Evolutionary conservation across 2,113 vertebrate species (phyloP), one percentile per base, ranked within the genome.

Genomic region (Laterallus jamaicensis): DNA sequence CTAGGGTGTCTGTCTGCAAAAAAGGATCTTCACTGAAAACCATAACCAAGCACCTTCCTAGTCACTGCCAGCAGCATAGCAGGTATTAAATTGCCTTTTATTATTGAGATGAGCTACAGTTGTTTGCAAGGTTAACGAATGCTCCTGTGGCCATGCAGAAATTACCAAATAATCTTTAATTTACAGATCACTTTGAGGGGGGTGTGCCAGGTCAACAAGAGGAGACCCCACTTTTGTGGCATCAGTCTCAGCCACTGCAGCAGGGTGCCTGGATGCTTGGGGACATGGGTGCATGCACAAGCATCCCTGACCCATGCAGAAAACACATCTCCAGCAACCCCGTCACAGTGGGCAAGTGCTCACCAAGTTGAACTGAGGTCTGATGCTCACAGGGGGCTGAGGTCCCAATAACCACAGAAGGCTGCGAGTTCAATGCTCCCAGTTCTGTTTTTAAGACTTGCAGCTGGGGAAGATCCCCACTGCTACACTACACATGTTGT

Each of bases 341-440:
- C 35, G 11, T 14, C 14, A 0, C 29, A 7, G 1, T 2, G 0
- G 67, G 37, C 2, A 0, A 40, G 44, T 2, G 0, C 32, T 32
- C 59, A 15, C n/a, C 1, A 1, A 56, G 25, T 7, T 6, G 2
- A 50, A 26, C 32, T 2, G 0, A 50, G 59, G 11, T 54, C 25
- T 12, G 55, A 40, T 8, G 29, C 62, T 58, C 3, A 0, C 2
- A 54, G 29, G 0, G 17, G 44, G 9, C 82, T 79, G 73, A 54
- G 40, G 39, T 44, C 58, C 47, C 32, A 7, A 63, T 44, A 84
- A 29, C 11, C 21, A 58, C 87, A 71, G 63, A 13, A 29, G 20
- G 58, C 58, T 37, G 35, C 4, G 3, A 56, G 47, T 70, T 66
- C 13, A 1, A 8, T 28, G 1, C 59, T 82, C 42, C 59, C 63